Evolutionary conservation across 2,113 vertebrate genomes (phyloP), one percentile per base, ranked within the genome.

Genomic region (Pleuronectes platessa): DNA sequence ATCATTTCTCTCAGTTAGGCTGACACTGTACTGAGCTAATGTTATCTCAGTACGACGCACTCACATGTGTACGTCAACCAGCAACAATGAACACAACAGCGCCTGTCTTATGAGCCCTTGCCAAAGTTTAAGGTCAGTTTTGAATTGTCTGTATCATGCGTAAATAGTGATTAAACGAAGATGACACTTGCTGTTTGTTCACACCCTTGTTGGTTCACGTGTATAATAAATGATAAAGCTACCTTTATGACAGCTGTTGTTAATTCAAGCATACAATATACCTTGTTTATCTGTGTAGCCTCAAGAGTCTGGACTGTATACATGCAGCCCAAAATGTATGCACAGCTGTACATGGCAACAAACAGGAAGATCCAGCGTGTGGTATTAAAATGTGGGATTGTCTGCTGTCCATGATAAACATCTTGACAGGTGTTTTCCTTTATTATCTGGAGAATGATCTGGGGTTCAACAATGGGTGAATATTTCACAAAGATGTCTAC

Each of bases 1-100:
- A 65, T 75, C 53, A 27, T 70, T 65, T 73, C n/a, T 73, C 15
- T 67, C 15, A 69, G 45, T 55, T 1, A n/a, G 62, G 40, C 4
- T 54, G 42, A 67, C 42, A 35, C 61, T 59, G 17, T 49, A 61
- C 35, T 82, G 12, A 37, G 26, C 27, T 62, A 24, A 72, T 21
- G 13, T 26, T 26, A 70, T 59, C 26, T 53, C 9, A 5, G 14
- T 40, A 61, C 8, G 20, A 20, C 2, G 9, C 5, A 26, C 18
- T 31, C 14, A 67, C 27, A 10, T 27, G 49, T 0, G 1, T 23
- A 61, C 2, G 26, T 47, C 31, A 61, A 53, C 23, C 12, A 61
- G 12, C 47, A 61, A 61, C 12, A 67, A 51, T 20, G 3, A 59
- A 53, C 11, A 26, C 15, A 61, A 26, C 17, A 26, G 21, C 55